Evolutionary conservation across 2,888 invertebrate species (phyloP).

Genomic region (Andrena bicolor): DNA sequence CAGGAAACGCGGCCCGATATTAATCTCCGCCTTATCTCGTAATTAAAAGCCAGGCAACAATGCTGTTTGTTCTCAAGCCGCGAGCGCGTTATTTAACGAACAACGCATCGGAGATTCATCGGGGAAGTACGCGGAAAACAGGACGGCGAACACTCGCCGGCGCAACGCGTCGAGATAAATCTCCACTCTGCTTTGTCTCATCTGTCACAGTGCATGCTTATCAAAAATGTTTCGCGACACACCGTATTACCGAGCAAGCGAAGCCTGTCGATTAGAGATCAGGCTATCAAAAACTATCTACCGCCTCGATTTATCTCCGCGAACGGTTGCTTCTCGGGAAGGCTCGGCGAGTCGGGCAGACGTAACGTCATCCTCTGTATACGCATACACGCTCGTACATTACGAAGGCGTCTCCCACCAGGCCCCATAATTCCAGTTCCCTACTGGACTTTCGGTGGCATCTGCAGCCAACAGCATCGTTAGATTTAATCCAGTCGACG

Average conservation of each 20-base stretch:
- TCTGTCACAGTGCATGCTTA: neutral
- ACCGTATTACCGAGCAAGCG: neutral
- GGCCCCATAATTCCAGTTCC: conserved; percentile 66
- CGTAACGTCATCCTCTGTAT: conserved; percentile 66
- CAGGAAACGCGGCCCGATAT: neutral
- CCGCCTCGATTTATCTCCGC: neutral
- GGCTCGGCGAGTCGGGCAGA: neutral
- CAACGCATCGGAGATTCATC: neutral
- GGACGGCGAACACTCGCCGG: neutral
- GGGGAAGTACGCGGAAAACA: conserved; percentile 31
- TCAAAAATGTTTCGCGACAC: neutral
- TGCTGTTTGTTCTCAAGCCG: neutral
- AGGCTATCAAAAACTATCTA: no score
- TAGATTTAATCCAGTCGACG: conserved; percentile 46
- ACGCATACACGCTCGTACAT: conserved; percentile 49
- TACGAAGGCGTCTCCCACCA: conserved; percentile 64
- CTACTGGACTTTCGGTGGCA: conserved; percentile 65
- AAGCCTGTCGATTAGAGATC: no score
- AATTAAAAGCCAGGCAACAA: neutral
- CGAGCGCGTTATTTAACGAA: neutral
- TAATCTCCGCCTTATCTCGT: neutral
- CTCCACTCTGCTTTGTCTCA: neutral
- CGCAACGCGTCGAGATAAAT: neutral
- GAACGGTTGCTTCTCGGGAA: neutral
- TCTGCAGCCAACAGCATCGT: conserved; percentile 38